Percentiles rank a stretch among this genome's conserved stretches.
Conservation (phyloP, 2,797 vertebrate genomes). For the Cyprinodon diabolis region DNA sequence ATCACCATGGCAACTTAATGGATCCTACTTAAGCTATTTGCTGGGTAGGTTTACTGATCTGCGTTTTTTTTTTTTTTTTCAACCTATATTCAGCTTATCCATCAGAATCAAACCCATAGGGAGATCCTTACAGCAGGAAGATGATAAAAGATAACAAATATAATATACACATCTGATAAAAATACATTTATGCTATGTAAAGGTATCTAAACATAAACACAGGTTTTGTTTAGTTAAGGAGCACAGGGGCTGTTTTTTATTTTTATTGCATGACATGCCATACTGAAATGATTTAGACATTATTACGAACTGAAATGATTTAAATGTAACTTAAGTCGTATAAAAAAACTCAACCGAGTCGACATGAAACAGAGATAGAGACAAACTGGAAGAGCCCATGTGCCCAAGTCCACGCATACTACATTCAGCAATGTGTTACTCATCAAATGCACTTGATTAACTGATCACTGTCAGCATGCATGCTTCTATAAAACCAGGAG, state of each 20-base stretch:
- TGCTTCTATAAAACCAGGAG: no score
- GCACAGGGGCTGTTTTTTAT: neutral
- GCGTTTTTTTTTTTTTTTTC: neutral
- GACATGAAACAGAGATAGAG: neutral
- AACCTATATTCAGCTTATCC: neutral
- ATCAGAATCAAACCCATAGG: neutral
- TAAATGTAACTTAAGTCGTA: neutral
- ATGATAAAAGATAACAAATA: neutral
- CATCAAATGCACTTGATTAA: no score
- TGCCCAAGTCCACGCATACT: no score
- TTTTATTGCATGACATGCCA: no score
- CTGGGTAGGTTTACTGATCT: neutral
- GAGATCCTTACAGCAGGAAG: neutral
- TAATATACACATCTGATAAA: neutral
- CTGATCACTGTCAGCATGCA: no score
- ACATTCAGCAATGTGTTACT: no score
- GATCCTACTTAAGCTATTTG: conserved; percentile 20
- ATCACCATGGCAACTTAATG: conserved; percentile 55
- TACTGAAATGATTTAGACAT: no score
- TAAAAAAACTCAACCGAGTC: neutral
- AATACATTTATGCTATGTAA: neutral
- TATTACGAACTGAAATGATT: neutral
- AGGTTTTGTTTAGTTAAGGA: neutral
- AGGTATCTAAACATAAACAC: neutral
- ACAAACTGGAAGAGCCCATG: no score